Evolutionary conservation across 2,113 vertebrate genomes (phyloP).

Genomic region (Anhinga rufa): DNA sequence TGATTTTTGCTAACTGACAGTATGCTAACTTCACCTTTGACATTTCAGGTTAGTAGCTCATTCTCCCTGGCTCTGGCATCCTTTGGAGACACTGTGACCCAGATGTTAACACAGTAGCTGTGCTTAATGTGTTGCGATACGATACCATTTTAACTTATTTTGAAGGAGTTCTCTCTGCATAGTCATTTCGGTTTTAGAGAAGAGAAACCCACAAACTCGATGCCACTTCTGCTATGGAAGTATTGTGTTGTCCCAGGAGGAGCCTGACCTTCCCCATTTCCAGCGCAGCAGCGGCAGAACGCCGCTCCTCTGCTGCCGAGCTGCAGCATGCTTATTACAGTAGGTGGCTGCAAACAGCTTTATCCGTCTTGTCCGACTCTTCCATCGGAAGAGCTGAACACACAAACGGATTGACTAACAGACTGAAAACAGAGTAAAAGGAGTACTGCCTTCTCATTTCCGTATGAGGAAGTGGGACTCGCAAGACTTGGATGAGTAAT

Average conservation of each 20-base stretch:
- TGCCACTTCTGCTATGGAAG: neutral
- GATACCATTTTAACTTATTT: neutral
- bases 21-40: neutral
- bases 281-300: neutral
- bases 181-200: neutral
- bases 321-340: neutral
- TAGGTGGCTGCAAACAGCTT: neutral
- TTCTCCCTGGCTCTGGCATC: neutral
- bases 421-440: neutral
- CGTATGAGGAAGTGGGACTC: neutral
- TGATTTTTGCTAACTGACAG: neutral
- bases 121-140: neutral
- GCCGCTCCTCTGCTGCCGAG: neutral
- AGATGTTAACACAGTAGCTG: neutral
- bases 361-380: neutral
- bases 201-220: neutral
- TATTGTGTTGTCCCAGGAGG: rapidly evolving
- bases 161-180: neutral
- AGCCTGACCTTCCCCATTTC: neutral
- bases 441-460: neutral
- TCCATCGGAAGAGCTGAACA: neutral
- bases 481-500: neutral
- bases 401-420: neutral
- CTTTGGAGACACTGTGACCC: neutral
- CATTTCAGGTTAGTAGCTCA: neutral